Evolutionary conservation across 2,888 invertebrate species (phyloP).

Genomic region (Elysia crispata): DNA sequence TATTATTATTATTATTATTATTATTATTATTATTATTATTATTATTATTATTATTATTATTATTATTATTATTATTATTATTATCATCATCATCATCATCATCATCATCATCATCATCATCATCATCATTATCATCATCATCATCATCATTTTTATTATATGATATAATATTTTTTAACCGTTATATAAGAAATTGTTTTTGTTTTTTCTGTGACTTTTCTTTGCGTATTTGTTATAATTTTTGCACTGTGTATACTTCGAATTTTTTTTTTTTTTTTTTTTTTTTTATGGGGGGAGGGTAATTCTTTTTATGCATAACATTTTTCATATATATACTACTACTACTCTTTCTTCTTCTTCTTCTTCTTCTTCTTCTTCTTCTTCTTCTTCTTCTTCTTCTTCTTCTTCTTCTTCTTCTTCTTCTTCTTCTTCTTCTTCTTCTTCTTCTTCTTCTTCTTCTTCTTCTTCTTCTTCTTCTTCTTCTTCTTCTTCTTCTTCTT

Average conservation of each 20-base stretch:
- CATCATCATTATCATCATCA: neutral
- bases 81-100: neutral
- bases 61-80: neutral
- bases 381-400: slow-evolving; percentile 9
- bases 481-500: slow-evolving; percentile 9
- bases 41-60: too few relatives aligned
- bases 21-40: too few relatives aligned
- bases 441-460: neutral
- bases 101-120: neutral
- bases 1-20: too few relatives aligned
- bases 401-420: slow-evolving; percentile 4
- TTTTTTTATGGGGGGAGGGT: too few relatives aligned
- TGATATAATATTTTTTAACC: neutral
- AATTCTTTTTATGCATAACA: too few relatives aligned
- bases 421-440: slow-evolving; percentile 4
- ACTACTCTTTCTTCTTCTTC: neutral
- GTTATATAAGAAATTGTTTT: too few relatives aligned
- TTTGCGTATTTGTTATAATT: neutral
- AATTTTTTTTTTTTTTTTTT: neutral
- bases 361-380: neutral
- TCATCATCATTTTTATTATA: neutral
- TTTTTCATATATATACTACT: neutral
- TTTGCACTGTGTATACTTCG: neutral
- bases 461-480: slow-evolving; percentile 1
- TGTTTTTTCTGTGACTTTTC: neutral